Conservation (phyloP, 2,797 vertebrate genomes). For the Basileuterus tristriatus region DNA sequence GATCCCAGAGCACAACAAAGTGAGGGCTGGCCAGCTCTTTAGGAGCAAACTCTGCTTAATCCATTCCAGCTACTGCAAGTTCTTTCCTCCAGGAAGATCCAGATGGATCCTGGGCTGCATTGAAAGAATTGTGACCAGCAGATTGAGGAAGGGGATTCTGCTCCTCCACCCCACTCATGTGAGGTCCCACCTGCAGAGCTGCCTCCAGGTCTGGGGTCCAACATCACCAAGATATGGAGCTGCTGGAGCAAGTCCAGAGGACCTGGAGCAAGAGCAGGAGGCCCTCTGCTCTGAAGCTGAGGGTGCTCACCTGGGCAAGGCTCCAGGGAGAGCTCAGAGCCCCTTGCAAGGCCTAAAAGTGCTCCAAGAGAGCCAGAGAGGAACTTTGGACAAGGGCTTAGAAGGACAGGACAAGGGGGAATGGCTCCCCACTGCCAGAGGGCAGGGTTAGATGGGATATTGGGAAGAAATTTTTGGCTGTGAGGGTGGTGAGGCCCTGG, state of each 20-base stretch:
- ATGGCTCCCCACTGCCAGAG: neutral
- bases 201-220: neutral
- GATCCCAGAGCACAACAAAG: neutral
- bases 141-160: neutral
- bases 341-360: neutral
- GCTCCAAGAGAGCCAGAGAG: neutral
- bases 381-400: neutral
- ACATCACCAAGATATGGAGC: neutral
- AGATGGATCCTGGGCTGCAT: neutral
- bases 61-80: neutral
- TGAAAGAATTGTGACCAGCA: neutral
- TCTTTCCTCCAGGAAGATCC: neutral
- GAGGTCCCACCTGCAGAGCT: neutral
- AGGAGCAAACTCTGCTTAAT: neutral
- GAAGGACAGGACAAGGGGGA: neutral
- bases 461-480: neutral
- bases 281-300: neutral
- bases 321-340: neutral
- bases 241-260: neutral
- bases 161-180: neutral
- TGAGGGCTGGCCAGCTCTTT: neutral
- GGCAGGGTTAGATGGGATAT: neutral
- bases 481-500: neutral
- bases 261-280: neutral
- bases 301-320: neutral